phyloP scores from a whole-genome alignment of 1,140 invertebrate genomes.

The Zaprionus gabonicus region DNA sequence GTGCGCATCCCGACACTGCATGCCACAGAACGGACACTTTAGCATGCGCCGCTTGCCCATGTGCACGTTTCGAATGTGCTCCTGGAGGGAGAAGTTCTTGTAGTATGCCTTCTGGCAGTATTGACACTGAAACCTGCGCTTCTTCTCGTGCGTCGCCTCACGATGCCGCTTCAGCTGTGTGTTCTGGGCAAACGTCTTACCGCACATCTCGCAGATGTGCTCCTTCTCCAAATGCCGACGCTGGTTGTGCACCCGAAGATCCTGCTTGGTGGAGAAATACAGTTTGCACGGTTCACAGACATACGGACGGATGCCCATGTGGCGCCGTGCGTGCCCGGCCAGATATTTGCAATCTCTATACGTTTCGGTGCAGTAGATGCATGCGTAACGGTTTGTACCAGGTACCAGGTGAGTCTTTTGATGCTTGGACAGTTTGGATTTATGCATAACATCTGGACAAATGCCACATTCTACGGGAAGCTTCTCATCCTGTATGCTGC shows the following conservation, averaged over 20 bases:
- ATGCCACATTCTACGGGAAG: slow-evolving; percentile 78
- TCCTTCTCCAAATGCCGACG: slow-evolving; percentile 75
- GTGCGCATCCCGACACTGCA: slow-evolving; percentile 81
- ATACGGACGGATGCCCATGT: slow-evolving; percentile 80
- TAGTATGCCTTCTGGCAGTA: slow-evolving; percentile 80
- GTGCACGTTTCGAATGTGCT: slow-evolving; percentile 80
- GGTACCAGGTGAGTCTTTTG: slow-evolving; percentile 73
- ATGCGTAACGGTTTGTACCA: slow-evolving; percentile 74
- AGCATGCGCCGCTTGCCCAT: slow-evolving; percentile 80
- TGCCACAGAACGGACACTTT: slow-evolving; percentile 76
- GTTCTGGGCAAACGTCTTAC: slow-evolving; percentile 77
- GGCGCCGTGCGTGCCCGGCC: slow-evolving; percentile 74
- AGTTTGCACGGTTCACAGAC: slow-evolving; percentile 75
- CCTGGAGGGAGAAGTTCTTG: slow-evolving; percentile 77
- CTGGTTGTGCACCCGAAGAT: slow-evolving; percentile 76
- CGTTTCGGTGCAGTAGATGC: slow-evolving; percentile 74
- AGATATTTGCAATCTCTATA: slow-evolving; percentile 79
- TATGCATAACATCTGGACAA: slow-evolving; percentile 78
- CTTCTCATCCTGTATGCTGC: slow-evolving; percentile 58
- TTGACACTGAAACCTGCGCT: slow-evolving; percentile 69
- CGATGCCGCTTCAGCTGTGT: slow-evolving; percentile 76
- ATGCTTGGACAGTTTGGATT: slow-evolving; percentile 65
- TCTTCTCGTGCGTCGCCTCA: slow-evolving; percentile 79
- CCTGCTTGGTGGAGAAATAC: slow-evolving; percentile 80
- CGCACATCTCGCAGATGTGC: slow-evolving; percentile 80